Evolutionary conservation across 2,113 vertebrate species (phyloP).

Genomic region (Verasper variegatus): DNA sequence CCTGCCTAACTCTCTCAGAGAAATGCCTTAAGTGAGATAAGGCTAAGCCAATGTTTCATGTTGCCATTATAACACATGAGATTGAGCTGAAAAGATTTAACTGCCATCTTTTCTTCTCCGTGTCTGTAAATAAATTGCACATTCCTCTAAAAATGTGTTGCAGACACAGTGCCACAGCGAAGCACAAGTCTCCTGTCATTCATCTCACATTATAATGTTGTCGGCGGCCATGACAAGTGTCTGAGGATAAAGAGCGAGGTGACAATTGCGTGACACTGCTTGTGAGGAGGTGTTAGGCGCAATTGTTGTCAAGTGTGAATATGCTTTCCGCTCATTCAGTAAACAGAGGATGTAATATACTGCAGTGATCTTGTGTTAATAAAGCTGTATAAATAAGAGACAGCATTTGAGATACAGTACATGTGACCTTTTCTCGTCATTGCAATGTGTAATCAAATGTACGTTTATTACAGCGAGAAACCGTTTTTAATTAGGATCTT

Average conservation of each 20-base stretch:
- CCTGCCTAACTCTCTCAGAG: constrained; percentile 27
- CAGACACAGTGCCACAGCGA: neutral
- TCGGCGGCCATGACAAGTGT: constrained; percentile 3
- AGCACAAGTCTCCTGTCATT: constrained; percentile 16
- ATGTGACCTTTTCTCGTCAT: neutral
- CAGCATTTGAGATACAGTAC: neutral
- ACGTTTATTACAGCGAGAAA: neutral
- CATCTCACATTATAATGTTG: constrained; percentile 5
- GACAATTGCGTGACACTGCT: neutral
- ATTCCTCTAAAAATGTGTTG: constrained; percentile 2
- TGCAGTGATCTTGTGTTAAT: constrained; percentile 1
- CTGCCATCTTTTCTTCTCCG: constrained; percentile 8
- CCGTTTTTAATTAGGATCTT: constrained; percentile 25
- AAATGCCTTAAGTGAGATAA: constrained; percentile 56
- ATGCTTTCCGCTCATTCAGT: neutral
- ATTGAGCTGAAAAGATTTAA: constrained; percentile 35
- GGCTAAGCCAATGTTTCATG: constrained; percentile 42
- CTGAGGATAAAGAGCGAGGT: constrained; percentile 31
- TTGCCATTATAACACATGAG: constrained; percentile 38
- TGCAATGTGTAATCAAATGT: neutral
- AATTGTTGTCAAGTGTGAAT: constrained; percentile 20
- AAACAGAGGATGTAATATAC: neutral
- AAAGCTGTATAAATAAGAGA: constrained; percentile 3
- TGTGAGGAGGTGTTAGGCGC: constrained; percentile 4
- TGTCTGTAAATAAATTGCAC: constrained; percentile 27